These are phyloP conservation scores for Euschistus heros DNA, from an alignment of 1,140 invertebrate species.

Conservation along the genomic window DNA sequence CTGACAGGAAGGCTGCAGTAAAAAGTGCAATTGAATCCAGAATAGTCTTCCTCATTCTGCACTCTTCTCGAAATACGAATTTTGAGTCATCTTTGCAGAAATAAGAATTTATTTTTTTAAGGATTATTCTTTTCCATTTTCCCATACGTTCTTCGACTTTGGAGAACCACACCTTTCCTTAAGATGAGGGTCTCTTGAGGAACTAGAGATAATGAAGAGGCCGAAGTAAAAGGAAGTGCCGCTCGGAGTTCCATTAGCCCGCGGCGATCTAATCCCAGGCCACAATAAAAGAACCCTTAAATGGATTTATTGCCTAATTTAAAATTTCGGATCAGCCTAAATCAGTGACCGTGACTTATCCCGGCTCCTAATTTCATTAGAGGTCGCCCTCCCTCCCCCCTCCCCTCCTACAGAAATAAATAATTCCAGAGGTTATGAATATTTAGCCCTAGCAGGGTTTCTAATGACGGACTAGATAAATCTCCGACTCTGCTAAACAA, in stretches of 20 bases:
- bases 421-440: background rate
- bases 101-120: no score
- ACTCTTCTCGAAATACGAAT: no score
- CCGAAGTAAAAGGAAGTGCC: background rate
- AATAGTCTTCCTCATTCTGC: no score
- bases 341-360: constrained; percentile 6
- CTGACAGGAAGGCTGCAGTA: no score
- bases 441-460: background rate
- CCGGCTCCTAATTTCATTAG: constrained; percentile 1
- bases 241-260: background rate
- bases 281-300: constrained; percentile 7
- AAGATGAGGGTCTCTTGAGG: background rate
- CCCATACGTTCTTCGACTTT: no score
- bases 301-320: constrained; percentile 10
- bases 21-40: no score
- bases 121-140: no score
- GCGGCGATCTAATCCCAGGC: background rate
- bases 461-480: constrained; percentile 4
- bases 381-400: background rate
- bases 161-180: no score
- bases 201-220: constrained; percentile 1
- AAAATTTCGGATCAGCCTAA: constrained; percentile 8
- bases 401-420: background rate
- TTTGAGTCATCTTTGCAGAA: no score
- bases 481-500: constrained; percentile 1